Evolutionary conservation across 2,113 vertebrate genomes (phyloP), one percentile per base, ranked within the genome.

Genomic region (Rhinichthys klamathensis): DNA sequence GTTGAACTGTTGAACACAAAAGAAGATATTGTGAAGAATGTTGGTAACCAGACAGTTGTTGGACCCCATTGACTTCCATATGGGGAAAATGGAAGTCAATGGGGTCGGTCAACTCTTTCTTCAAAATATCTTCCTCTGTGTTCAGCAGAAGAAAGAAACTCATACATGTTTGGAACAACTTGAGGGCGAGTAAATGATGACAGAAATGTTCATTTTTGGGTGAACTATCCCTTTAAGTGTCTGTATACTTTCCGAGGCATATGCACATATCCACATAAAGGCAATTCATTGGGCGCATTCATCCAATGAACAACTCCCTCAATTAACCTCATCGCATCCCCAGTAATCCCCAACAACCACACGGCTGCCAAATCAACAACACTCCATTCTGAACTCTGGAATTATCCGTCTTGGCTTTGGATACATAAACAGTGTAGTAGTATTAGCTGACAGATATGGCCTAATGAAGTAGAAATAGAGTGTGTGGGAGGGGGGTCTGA

Each of bases 401-500:
- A 90, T 89, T 85, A 87, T 88, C 90, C 54, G 67, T 86, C 81
- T 87, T 88, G 88, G 86, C 91, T 90, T 91, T 90, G 90, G 87
- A 93, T 87, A 92, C 86, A 87, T 85, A 90, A 92, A 83, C 91
- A 90, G 90, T 92, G 58, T 89, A 92, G 91, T 92, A 92, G 90
- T 89, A 80, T 83, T 91, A 93, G 73, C 73, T 84, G 61, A 84
- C 58, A 88, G 84, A 89, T 82, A 88, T 78, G 82, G 82, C 91
- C 93, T 93, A 91, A 93, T 93, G 92, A 94, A 93, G 91, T 92
- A 91, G 92, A 93, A 93, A 93, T 90, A 91, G 89, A 91, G 88
- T 92, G 93, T 93, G 94, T 94, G 93, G 94, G 95, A 92, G 94
- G 93, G 90, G 90, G 90, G 88, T 90, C 91, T 94, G 94, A 94